Conservation (phyloP, 2,888 invertebrate species). For the Phengaris alcon region DNA sequence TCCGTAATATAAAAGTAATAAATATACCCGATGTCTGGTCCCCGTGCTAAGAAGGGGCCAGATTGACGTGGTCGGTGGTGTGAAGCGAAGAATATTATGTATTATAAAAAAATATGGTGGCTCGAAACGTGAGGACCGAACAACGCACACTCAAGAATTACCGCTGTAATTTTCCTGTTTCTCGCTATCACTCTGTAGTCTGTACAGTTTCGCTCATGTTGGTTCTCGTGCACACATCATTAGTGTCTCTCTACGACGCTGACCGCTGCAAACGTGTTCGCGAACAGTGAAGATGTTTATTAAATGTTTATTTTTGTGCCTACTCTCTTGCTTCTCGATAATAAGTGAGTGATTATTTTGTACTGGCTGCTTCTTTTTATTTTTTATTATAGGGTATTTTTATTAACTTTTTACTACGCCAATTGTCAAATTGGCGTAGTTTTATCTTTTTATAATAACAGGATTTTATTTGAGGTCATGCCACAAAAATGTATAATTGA, state of each 20-base stretch:
- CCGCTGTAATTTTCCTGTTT: neutral
- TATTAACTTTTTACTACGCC: no score
- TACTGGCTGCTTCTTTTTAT: neutral
- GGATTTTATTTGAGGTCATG: conserved; percentile 16
- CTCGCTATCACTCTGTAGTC: neutral
- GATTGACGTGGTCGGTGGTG: neutral
- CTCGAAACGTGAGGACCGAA: no score
- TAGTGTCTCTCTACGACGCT: neutral
- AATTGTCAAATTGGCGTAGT: neutral
- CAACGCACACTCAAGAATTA: neutral
- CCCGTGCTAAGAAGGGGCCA: no score
- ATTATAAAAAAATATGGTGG: neutral
- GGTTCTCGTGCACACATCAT: neutral
- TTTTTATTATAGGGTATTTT: no score
- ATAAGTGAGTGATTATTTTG: neutral
- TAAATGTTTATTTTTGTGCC: conserved; percentile 7
- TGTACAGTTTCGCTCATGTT: neutral
- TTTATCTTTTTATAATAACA: neutral
- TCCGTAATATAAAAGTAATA: no score
- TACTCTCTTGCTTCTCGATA: neutral
- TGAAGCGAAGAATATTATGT: neutral
- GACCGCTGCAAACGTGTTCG: neutral
- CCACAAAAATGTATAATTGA: neutral
- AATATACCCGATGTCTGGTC: no score
- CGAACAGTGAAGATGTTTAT: conserved; percentile 8